A percentile compares a stretch with the other conserved stretches of the same genome.
Evolutionary conservation across 2,888 invertebrate species (phyloP).

Genomic region (Rotaria socialis): DNA sequence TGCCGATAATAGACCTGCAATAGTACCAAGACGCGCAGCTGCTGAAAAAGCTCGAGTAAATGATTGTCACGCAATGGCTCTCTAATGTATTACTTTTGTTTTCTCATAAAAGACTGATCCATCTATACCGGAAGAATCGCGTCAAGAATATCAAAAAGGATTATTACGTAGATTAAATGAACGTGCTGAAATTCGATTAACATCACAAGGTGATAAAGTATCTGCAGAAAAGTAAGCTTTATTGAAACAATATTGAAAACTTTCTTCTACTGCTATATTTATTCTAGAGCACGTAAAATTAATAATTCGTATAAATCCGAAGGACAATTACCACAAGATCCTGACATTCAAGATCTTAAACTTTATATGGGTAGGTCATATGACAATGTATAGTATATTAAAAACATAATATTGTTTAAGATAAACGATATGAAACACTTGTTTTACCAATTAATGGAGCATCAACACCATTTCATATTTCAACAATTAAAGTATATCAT

Average conservation of each 20-base stretch:
- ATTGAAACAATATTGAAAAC: no score
- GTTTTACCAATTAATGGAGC: constrained; percentile 92
- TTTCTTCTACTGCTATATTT: background rate
- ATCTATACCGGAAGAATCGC: constrained; percentile 78
- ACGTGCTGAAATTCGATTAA: constrained; percentile 82
- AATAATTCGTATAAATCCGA: constrained; percentile 87
- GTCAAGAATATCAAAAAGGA: constrained; percentile 91
- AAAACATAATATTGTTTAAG: background rate
- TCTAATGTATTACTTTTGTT: background rate
- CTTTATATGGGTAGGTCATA: constrained; percentile 73
- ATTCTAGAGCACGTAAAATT: constrained; percentile 73
- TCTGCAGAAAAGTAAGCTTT: constrained; percentile 51
- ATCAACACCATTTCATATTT: constrained; percentile 95
- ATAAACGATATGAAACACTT: constrained; percentile 77
- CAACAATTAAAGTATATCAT: constrained; percentile 73
- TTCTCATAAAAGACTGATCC: constrained; percentile 61
- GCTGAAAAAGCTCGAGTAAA: background rate
- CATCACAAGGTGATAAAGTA: constrained; percentile 61
- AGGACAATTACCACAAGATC: constrained; percentile 83
- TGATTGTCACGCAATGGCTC: no score
- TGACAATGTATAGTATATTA: no score
- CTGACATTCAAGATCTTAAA: constrained; percentile 85
- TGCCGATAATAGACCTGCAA: constrained; percentile 67
- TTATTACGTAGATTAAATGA: constrained; percentile 82
- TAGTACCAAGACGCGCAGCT: background rate